Evolutionary conservation across 2,797 vertebrate genomes (phyloP).

Genomic region (Arnoldichthys spilopterus): DNA sequence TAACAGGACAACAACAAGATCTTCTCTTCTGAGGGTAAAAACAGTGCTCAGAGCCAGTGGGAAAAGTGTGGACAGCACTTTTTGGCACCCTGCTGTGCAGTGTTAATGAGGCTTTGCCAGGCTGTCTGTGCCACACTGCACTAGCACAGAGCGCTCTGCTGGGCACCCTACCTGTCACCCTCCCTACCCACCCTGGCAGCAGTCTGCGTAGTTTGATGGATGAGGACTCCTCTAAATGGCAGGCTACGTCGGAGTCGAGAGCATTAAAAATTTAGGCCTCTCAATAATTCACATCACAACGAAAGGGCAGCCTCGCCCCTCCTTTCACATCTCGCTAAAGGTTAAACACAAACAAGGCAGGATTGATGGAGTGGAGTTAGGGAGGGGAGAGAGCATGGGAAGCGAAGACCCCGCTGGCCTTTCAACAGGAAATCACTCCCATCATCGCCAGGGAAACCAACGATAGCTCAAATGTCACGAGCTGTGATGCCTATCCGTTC

Average conservation of each 20-base stretch:
- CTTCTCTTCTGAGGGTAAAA: background rate
- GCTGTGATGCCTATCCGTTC: background rate
- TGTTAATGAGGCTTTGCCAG: conserved; percentile 24
- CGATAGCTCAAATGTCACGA: conserved; percentile 47
- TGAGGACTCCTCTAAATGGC: conserved; percentile 49
- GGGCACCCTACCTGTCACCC: conserved; percentile 16
- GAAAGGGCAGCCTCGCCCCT: conserved; percentile 37
- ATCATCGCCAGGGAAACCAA: background rate
- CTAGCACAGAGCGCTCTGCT: conserved; percentile 1
- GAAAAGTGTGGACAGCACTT: background rate
- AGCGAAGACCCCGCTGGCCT: conserved; percentile 36
- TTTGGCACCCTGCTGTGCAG: conserved; percentile 3
- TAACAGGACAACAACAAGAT: too few relatives aligned
- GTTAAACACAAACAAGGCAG: conserved; percentile 60
- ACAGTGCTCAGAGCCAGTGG: background rate
- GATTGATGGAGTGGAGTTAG: conserved; percentile 48
- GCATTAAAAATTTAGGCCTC: conserved; percentile 61
- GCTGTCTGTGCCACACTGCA: conserved; percentile 2
- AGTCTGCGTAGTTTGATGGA: conserved; percentile 28
- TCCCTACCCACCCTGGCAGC: conserved; percentile 6
- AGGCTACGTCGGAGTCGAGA: conserved; percentile 40
- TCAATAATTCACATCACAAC: conserved; percentile 62
- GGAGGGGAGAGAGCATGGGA: conserved; percentile 10
- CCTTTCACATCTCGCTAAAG: conserved; percentile 53
- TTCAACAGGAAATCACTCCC: conserved; percentile 37